Evolutionary conservation across 2,888 invertebrate genomes (phyloP).

Genomic region (Therioaphis trifolii): DNA sequence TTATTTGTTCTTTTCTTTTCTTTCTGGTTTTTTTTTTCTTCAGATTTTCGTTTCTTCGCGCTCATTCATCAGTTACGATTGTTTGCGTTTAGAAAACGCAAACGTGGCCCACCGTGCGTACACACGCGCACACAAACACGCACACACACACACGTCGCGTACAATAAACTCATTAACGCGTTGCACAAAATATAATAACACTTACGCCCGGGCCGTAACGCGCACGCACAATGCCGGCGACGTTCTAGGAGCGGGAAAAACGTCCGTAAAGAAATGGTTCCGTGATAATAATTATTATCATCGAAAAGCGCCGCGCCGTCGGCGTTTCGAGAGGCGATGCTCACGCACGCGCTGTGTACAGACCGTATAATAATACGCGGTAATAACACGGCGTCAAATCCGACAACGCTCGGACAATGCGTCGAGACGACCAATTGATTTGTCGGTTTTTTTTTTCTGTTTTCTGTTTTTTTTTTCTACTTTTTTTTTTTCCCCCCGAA

Average conservation of each 20-base stretch:
- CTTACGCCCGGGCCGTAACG: background rate
- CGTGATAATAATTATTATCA: too few species aligned
- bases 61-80: slow-evolving; percentile 34
- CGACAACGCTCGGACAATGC: background rate
- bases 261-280: slow-evolving; percentile 26
- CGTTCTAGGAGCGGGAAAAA: background rate
- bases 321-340: background rate
- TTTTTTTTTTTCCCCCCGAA: slow-evolving; percentile 6
- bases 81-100: slow-evolving; percentile 41
- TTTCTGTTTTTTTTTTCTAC: background rate
- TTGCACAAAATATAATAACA: background rate
- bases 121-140: too few species aligned
- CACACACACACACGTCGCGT: too few species aligned
- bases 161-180: slow-evolving; percentile 55
- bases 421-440: slow-evolving; percentile 22
- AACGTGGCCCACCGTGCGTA: background rate
- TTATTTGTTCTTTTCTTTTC: too few species aligned
- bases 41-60: background rate
- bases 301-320: background rate
- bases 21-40: background rate
- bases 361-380: background rate
- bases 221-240: too few species aligned
- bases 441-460: background rate
- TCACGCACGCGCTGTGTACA: background rate
- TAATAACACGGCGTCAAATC: background rate